These are phyloP conservation scores for Phalacrocorax aristotelis DNA, from an alignment of 2,113 vertebrate species.

Conservation along the genomic window DNA sequence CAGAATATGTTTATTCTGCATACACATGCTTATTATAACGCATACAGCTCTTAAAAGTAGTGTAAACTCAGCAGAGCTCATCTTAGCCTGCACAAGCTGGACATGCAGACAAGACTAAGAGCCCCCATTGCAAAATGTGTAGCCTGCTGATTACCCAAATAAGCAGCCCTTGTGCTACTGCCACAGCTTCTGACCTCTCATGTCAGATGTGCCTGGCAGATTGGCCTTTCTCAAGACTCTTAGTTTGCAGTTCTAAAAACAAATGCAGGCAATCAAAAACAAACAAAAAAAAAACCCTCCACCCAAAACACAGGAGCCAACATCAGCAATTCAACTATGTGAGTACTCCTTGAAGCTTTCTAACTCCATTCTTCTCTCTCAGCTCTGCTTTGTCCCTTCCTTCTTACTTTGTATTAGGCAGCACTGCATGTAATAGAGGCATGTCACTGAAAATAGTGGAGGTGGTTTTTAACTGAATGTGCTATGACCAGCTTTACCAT, in stretches of 20 bases:
- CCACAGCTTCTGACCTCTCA: neutral
- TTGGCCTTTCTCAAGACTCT: neutral
- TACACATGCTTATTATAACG: neutral
- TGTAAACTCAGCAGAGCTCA: neutral
- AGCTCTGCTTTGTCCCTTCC: neutral
- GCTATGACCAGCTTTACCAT: neutral
- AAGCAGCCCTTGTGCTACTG: rapidly evolving
- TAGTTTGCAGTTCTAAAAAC: neutral
- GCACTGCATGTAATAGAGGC: neutral
- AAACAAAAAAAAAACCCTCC: neutral
- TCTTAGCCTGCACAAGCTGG: neutral
- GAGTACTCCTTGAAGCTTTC: neutral
- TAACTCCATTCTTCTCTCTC: rapidly evolving
- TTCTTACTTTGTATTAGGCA: neutral
- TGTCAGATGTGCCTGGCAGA: neutral
- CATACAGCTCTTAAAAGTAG: neutral
- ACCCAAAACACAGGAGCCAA: neutral
- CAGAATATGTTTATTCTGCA: neutral
- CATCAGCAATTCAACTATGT: neutral
- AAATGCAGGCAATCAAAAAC: neutral
- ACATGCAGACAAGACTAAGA: neutral
- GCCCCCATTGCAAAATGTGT: neutral
- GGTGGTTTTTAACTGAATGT: neutral
- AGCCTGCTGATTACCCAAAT: neutral
- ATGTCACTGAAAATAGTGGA: neutral